Percentiles rank a stretch among this genome's conserved stretches.
Evolutionary conservation across 2,113 vertebrate genomes (phyloP).

Genomic region (Donacobius atricapilla): DNA sequence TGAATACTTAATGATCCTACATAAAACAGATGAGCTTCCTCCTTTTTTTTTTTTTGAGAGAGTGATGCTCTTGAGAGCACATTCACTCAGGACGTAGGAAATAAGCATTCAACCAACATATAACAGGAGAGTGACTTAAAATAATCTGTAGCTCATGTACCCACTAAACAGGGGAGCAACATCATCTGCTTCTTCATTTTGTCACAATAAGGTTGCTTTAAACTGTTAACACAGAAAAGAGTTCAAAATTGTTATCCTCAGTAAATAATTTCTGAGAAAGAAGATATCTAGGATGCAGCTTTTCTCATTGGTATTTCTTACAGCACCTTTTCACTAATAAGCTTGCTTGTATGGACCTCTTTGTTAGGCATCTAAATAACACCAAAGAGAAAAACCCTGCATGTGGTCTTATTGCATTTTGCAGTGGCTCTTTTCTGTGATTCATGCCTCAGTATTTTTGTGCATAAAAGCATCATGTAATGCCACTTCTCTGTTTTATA

Average conservation of each 20-base stretch:
- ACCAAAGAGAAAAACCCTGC: background rate
- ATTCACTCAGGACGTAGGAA: background rate
- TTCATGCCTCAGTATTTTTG: background rate
- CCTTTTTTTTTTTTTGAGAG: background rate
- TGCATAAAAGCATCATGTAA: background rate
- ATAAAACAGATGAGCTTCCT: background rate
- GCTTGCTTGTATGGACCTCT: background rate
- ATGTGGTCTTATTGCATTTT: background rate
- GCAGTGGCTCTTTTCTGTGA: background rate
- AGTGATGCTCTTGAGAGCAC: background rate
- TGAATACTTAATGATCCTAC: conserved; percentile 2
- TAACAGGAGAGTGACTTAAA: background rate
- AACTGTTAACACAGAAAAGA: background rate
- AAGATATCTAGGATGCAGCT: background rate
- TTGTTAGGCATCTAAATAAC: background rate
- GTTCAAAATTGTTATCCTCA: background rate
- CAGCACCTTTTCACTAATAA: background rate
- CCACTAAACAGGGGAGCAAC: background rate
- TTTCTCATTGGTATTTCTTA: background rate
- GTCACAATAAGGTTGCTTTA: background rate
- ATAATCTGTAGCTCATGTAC: background rate
- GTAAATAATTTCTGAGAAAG: background rate
- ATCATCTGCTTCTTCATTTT: background rate
- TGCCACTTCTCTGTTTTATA: background rate
- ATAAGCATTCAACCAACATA: background rate